Evolutionary conservation across 30 jellyfish, hydroid and myxozoan species (phyloP), one percentile per base, ranked within the genome.

Genomic region (Chironex yamaguchii): DNA sequence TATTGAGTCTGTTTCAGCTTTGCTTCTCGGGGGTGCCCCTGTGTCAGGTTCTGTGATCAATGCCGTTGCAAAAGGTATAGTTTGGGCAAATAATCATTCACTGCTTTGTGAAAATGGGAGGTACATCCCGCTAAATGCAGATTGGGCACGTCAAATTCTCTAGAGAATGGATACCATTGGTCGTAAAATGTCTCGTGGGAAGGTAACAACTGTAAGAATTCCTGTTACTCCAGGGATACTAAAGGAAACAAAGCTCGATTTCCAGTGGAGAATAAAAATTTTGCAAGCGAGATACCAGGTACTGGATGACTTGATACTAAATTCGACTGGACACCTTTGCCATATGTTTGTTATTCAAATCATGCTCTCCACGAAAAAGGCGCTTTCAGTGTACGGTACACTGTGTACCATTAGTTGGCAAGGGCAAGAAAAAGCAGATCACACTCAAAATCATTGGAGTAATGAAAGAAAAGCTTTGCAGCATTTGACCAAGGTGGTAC

Each of bases 221-320:
- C 92, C 96, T 0, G 76, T 87, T 3, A 64, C 91, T 21, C 86
- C 87, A n/a, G 87, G 87, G 25, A 20, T 87, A 42, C 89, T 76
- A 30, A 87, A 76, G 50, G 96, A 87, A 52, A 76, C 80, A 32
- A 76, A 76, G 49, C 75, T 84, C 14, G 94, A 71, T 71, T 52
- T 49, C 36, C 90, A 69, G 42, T n/a, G 94, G 51, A 84, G 52
- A 71, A 69, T 84, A 21, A 84, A 84, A 34, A 14, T 13, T 3
- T 49, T 69, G 17, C 81, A 84, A 71, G 82, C 91, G 49, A 17
- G 94, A 82, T 82, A 84, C 34, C 71, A 68, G 0, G 52, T 84
- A 24, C 90, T 82, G 2, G 90, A 84, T 3, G 94, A 70, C 11
- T 29, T 84, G 34, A 84, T 84, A 3, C 21, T 84, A 29, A 82